A percentile compares a stretch with the other conserved stretches of the same genome.
phyloP scores from a whole-genome alignment of 2,888 invertebrate genomes.

The Nezara viridula region DNA sequence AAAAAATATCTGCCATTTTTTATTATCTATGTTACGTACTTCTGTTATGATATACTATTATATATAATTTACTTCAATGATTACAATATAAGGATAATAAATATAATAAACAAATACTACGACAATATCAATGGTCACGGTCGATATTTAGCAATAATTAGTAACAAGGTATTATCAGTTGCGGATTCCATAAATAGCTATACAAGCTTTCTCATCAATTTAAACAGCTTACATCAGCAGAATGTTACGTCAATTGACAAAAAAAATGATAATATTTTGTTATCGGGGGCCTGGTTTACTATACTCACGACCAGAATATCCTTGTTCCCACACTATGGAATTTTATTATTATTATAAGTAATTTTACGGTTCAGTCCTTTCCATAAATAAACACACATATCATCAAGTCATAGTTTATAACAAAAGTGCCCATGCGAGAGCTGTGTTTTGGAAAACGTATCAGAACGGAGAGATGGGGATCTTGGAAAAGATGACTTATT shows the following conservation, averaged over 20 bases:
- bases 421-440: neutral
- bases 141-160: neutral
- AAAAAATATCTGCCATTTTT: too few species aligned
- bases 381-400: too few species aligned
- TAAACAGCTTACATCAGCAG: neutral
- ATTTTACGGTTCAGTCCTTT: neutral
- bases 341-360: neutral
- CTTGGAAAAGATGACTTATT: neutral
- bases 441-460: neutral
- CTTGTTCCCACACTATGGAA: neutral
- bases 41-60: too few species aligned
- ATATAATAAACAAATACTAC: neutral
- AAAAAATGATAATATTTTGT: neutral
- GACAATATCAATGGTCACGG: neutral
- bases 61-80: too few species aligned
- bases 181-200: neutral
- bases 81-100: neutral
- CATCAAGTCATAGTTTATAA: too few species aligned
- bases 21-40: too few species aligned
- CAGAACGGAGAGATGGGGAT: neutral
- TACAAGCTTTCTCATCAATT: slow-evolving; percentile 4
- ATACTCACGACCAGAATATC: neutral
- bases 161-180: neutral
- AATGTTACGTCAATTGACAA: neutral
- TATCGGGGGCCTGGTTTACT: neutral